Evolutionary conservation across 1,140 invertebrate genomes (phyloP), one percentile per base, ranked within the genome.

Genomic region (Philotrypesis tridentata): DNA sequence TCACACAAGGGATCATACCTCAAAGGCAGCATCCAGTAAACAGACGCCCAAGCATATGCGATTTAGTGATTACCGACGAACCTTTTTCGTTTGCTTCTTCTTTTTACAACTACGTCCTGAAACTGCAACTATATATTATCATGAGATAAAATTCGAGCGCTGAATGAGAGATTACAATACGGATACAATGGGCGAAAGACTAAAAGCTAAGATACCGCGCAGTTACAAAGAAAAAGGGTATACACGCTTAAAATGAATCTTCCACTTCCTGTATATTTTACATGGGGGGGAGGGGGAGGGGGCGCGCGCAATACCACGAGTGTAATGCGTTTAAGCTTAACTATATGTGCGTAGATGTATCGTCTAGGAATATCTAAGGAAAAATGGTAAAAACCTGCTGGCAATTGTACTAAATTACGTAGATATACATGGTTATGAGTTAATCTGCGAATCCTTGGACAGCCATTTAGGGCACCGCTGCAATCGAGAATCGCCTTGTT

Each of bases 401-500:
- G 80, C 60, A 82, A 73, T 82, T 78, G 74, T 63, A 82, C 68
- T 71, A 77, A 71, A 82, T 82, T 76, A 82, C 74, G 65, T 37
- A 72, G 48, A 82, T 78, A 73, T 82, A 78, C 60, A 82, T 78
- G 75, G 74, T 65, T 82, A 82, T 83, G 82, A 83, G 76, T 83
- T 83, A 83, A 79, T 83, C 75, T 74, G 76, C 76, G 68, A 73
- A 74, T 79, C 82, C 80, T 83, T 88, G 87, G 76, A 84, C 84
- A 85, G 85, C 85, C 79, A 87, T 87, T 89, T 87, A 89, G 87
- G 87, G 89, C 88, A 85, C 89, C 88, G 87, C 87, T 89, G 84
- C 81, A 71, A 79, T 85, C 85, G 83, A 85, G 84, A 83, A 61
- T 77, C 37, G 77, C 80, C 78, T 85, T 83, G 81, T 73, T 67